Evolutionary conservation across 2,113 vertebrate species (phyloP).

Genomic region (Protobothrops flavoviridis): DNA sequence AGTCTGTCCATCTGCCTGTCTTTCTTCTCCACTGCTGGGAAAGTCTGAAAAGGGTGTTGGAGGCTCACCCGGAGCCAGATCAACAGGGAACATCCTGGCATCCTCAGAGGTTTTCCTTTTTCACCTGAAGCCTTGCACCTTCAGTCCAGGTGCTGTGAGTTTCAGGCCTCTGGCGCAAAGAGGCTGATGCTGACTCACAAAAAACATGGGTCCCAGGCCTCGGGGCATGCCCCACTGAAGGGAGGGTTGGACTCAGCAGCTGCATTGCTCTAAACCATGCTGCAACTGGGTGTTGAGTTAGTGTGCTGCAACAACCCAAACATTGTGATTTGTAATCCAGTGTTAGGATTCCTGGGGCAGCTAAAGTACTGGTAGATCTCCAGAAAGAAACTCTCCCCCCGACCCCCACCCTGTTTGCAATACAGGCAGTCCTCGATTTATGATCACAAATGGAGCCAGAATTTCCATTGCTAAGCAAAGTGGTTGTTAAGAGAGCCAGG

Average conservation of each 20-base stretch:
- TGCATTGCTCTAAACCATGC: neutral
- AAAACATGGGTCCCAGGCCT: neutral
- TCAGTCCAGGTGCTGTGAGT: neutral
- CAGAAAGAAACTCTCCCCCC: neutral
- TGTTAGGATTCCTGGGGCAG: neutral
- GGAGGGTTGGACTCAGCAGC: neutral
- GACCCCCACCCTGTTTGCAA: neutral
- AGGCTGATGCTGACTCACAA: neutral
- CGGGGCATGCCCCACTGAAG: neutral
- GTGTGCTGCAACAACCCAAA: neutral
- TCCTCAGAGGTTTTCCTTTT: neutral
- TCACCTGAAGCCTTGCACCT: neutral
- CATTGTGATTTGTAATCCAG: neutral
- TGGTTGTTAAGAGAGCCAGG: neutral
- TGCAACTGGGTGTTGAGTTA: neutral
- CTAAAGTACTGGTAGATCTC: neutral
- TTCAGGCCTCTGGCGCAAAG: neutral
- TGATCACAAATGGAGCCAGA: neutral
- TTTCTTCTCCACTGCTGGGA: neutral
- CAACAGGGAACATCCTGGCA: neutral
- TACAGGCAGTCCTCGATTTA: neutral
- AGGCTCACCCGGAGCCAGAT: neutral
- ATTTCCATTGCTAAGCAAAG: neutral
- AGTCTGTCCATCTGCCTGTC: neutral
- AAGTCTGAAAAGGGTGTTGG: neutral